phyloP scores from a whole-genome alignment of 2,113 vertebrate species.

The Leptocoma aspasia region DNA sequence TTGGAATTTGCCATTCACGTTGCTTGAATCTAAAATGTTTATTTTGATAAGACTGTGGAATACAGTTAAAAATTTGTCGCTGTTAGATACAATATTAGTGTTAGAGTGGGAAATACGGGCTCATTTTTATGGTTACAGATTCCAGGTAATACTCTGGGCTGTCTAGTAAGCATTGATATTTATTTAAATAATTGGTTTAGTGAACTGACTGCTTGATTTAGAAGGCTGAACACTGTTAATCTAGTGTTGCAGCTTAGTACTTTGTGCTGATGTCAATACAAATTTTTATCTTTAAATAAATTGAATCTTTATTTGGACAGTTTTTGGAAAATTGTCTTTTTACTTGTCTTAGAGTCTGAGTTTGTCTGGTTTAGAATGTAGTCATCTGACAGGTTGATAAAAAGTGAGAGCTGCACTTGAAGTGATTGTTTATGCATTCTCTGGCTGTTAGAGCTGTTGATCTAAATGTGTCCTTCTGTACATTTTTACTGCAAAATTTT shows the following conservation, averaged over 20 bases:
- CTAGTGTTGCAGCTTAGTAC: background rate
- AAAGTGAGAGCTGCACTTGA: background rate
- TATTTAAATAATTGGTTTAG: background rate
- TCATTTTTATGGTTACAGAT: background rate
- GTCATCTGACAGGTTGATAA: background rate
- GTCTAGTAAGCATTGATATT: background rate
- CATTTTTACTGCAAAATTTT: constrained; percentile 40
- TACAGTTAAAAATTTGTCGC: background rate
- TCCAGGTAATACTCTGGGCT: background rate
- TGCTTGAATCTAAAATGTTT: background rate
- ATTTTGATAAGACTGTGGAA: background rate
- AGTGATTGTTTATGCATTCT: background rate
- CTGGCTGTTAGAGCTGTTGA: background rate
- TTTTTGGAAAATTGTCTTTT: background rate
- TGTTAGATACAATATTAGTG: background rate
- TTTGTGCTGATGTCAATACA: background rate
- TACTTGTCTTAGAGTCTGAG: background rate
- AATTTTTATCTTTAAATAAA: background rate
- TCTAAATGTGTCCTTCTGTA: constrained; percentile 2
- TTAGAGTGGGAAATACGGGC: background rate
- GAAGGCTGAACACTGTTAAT: background rate
- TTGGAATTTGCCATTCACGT: background rate
- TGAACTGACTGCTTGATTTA: background rate
- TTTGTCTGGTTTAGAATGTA: background rate
- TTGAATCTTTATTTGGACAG: background rate